phyloP scores from a whole-genome alignment of 2,113 vertebrate genomes.

The Hoplias malabaricus region DNA sequence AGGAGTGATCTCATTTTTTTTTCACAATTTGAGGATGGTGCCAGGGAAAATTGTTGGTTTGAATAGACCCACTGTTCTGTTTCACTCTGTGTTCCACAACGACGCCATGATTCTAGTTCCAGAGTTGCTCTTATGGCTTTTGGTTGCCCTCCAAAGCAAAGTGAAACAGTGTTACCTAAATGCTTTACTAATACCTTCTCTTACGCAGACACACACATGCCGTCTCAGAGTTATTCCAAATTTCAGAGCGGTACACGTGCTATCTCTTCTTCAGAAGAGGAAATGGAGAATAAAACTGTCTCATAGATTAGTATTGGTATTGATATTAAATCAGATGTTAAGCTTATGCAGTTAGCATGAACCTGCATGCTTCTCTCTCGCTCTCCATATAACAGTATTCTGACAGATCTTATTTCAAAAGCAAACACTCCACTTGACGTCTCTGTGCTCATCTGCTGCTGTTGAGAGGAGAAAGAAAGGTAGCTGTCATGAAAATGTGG shows the following conservation, averaged over 20 bases:
- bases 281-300: no score
- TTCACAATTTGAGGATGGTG: conserved; percentile 55
- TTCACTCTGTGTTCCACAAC: conserved; percentile 51
- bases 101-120: conserved; percentile 57
- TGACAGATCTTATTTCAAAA: conserved; percentile 36
- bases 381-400: conserved; percentile 4
- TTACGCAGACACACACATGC: conserved; percentile 51
- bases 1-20: conserved; percentile 61
- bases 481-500: conserved; percentile 44
- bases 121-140: conserved; percentile 65
- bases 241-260: conserved; percentile 1
- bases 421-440: conserved; percentile 28
- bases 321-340: no score
- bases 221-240: conserved; percentile 41
- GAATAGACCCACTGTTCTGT: conserved; percentile 72
- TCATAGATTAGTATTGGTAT: no score
- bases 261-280: neutral
- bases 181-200: conserved; percentile 34
- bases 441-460: conserved; percentile 2
- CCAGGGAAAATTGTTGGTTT: conserved; percentile 66
- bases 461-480: conserved; percentile 32
- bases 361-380: neutral
- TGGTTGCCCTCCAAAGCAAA: conserved; percentile 63
- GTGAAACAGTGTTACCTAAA: conserved; percentile 56
- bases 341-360: no score